These are phyloP conservation scores for Nothocercus nigrocapillus DNA, from an alignment of 2,113 vertebrate genomes.

Conservation along the genomic window DNA sequence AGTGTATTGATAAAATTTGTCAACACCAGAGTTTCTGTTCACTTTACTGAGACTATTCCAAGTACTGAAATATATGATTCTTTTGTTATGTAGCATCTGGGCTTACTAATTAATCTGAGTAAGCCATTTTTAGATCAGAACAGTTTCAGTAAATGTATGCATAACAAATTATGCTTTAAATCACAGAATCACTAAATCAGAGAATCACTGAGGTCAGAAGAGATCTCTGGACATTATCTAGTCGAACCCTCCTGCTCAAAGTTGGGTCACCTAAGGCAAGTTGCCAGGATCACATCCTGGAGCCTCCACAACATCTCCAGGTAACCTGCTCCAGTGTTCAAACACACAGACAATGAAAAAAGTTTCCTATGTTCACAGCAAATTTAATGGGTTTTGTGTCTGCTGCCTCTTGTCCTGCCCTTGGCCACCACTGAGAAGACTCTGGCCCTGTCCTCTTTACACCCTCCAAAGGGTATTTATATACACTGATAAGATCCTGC, in stretches of 20 bases:
- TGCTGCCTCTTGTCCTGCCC: not conserved
- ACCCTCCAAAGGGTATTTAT: no score
- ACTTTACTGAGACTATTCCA: not conserved
- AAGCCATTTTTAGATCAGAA: conserved; percentile 20
- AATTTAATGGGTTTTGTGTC: not conserved
- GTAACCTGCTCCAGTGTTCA: not conserved
- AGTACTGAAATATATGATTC: not conserved
- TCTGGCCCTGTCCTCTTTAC: not conserved
- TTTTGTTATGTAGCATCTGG: not conserved
- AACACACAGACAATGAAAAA: not conserved
- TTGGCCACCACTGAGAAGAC: not conserved
- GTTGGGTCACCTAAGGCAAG: not conserved
- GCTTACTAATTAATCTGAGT: not conserved
- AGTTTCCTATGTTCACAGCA: not conserved
- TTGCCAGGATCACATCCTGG: not conserved
- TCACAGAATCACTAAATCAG: not conserved
- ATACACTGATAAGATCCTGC: not conserved
- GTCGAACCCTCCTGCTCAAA: not conserved
- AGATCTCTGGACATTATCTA: not conserved
- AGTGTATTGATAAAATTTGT: not conserved
- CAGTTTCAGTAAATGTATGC: not conserved
- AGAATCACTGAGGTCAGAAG: not conserved
- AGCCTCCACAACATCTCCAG: not conserved
- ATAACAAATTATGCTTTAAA: not conserved
- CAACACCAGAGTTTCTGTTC: not conserved